Evolutionary conservation across 1,140 invertebrate species (phyloP).

Genomic region (Heliconius melpomene): DNA sequence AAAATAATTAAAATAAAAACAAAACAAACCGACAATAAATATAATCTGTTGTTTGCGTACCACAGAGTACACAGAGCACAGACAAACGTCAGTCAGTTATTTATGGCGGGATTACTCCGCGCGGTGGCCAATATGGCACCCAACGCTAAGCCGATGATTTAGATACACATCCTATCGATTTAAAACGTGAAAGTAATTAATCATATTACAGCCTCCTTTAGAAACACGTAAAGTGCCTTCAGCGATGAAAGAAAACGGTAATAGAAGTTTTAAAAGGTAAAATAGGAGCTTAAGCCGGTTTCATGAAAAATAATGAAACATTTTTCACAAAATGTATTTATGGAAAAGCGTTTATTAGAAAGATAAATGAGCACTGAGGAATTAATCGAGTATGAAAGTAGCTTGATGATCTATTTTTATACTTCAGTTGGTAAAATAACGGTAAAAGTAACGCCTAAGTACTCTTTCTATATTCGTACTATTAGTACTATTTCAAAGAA

Average conservation of each 20-base stretch:
- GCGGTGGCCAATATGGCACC: conserved; percentile 61
- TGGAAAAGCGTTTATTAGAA: conserved; percentile 20
- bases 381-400: conserved; percentile 19
- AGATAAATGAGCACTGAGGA: conserved; percentile 20
- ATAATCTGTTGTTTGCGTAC: conserved; percentile 47
- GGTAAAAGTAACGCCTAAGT: neutral
- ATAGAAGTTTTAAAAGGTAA: conserved; percentile 35
- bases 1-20: conserved; percentile 17
- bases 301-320: conserved; percentile 24
- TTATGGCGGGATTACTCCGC: conserved; percentile 68
- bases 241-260: conserved; percentile 37
- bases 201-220: conserved; percentile 56
- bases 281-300: conserved; percentile 31
- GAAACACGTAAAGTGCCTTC: conserved; percentile 36
- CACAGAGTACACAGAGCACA: conserved; percentile 51
- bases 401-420: neutral
- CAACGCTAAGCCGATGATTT: conserved; percentile 67
- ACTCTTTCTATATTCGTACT: neutral
- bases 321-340: conserved; percentile 26
- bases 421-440: neutral
- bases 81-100: conserved; percentile 63
- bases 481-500: neutral
- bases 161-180: conserved; percentile 62
- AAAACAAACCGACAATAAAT: conserved; percentile 34
- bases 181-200: conserved; percentile 61